Evolutionary conservation across 37 sponge, comb jelly and placozoan species (phyloP).

Genomic region (Axinella damicornis): DNA sequence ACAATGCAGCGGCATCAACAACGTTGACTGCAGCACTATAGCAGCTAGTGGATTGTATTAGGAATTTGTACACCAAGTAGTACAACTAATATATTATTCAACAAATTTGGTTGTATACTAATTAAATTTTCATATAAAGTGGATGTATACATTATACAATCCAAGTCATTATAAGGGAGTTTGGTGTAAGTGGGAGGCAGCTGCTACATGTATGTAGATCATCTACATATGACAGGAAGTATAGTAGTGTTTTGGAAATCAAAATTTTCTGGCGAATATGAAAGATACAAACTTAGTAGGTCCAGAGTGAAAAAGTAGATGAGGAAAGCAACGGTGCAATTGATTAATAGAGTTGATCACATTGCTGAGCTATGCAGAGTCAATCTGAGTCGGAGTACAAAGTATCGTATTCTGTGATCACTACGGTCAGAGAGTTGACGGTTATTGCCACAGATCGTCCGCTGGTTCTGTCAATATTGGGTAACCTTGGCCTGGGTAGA

Average conservation of each 20-base stretch:
- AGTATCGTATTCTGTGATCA: conserved; percentile 47
- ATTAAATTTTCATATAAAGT: neutral
- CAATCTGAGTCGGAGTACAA: conserved; percentile 34
- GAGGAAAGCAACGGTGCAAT: no score
- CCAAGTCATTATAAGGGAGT: neutral
- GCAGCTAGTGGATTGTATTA: neutral
- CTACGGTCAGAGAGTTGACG: conserved; percentile 43
- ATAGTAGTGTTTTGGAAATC: no score
- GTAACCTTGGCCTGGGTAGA: conserved; percentile 24
- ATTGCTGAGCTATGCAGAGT: neutral
- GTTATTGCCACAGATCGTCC: conserved; percentile 7
- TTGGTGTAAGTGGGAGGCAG: neutral
- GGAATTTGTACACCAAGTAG: no score
- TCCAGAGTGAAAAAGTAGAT: no score
- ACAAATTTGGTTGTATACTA: no score
- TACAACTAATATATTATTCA: no score
- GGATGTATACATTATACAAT: neutral
- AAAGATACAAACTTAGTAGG: no score
- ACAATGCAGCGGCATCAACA: conserved; percentile 78
- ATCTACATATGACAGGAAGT: no score
- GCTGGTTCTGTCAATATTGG: conserved; percentile 45
- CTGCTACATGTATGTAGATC: no score
- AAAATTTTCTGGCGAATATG: no score
- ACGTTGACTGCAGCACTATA: conserved; percentile 65
- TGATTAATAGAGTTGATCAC: no score